Evolutionary conservation across 2,113 vertebrate genomes (phyloP), one percentile per base, ranked within the genome.

Genomic region (Eidolon helvum): DNA sequence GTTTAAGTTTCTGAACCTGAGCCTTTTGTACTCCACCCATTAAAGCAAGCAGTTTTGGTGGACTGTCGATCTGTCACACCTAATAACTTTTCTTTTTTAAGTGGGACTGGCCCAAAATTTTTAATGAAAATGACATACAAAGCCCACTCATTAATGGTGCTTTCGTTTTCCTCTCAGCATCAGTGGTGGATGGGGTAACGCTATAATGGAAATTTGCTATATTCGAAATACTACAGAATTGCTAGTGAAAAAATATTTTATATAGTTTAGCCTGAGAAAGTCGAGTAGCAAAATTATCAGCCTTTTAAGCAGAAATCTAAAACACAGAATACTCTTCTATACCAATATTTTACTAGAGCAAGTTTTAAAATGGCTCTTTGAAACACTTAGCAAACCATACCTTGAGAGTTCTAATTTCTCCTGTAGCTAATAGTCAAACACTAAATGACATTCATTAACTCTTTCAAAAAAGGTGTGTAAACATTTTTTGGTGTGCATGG

Each of bases 1-100:
- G 69, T 59, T 19, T 90, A 50, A 93, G 61, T 40, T 87, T 63
- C 96, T 94, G 90, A 89, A 91, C 77, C 92, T 63, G 57, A 94
- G 33, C 4, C 1, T 82, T 97, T 97, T 91, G 55, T 30, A 72
- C 24, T 43, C 19, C 48, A 68, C 24, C 10, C 35, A 59, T 28
- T 85, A 69, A 75, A 40, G 11, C 11, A 61, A 91, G 19, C 38
- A 61, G 0, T 78, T 63, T 59, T 43, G 40, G 50, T 91, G 78
- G 30, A 30, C 63, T 65, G 15, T 65, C 97, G 28, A 57, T 4
- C 12, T n/a, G 59, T 96, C 2, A 9, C 19, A 94, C 50, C 28
- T 66, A 21, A 35, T 48, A 83, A 82, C 55, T 91, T 96, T 68
- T 89, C 92, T 74, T 89, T 89, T 3, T 78, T 93, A 87, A 86